Evolutionary conservation across 2,888 invertebrate species (phyloP).

Genomic region (Nebria brevicollis): DNA sequence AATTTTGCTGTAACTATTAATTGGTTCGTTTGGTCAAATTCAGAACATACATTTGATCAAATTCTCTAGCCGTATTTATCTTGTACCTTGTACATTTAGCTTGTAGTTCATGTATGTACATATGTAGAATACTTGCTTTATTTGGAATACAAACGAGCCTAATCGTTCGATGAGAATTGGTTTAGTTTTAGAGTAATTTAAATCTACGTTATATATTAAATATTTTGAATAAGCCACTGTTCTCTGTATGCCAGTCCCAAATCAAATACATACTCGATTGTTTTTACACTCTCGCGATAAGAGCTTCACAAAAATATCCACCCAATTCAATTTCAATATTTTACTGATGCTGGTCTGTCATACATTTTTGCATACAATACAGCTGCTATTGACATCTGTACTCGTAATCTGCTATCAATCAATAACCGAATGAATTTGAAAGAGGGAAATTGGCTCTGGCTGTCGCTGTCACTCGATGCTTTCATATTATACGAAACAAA

Average conservation of each 20-base stretch:
- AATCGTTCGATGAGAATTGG: slow-evolving; percentile 28
- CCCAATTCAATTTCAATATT: not conserved
- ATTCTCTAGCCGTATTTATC: slow-evolving; percentile 34
- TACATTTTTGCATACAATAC: slow-evolving; percentile 40
- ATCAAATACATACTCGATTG: not conserved
- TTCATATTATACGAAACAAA: not conserved
- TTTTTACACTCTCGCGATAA: slow-evolving; percentile 12
- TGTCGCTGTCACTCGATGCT: not conserved
- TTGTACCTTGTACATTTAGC: slow-evolving; percentile 40
- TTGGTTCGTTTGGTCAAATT: slow-evolving; percentile 32
- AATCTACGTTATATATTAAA: too few species aligned
- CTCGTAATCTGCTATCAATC: slow-evolving; percentile 11
- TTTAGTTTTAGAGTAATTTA: not conserved
- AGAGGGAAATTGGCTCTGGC: not conserved
- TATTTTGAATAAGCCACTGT: too few species aligned
- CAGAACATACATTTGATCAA: slow-evolving; percentile 31
- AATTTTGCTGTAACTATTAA: slow-evolving; percentile 36
- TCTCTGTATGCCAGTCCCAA: not conserved
- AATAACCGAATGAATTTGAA: slow-evolving; percentile 13
- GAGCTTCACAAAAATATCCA: slow-evolving; percentile 28
- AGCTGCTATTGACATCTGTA: slow-evolving; percentile 39
- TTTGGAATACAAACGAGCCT: not conserved
- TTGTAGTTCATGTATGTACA: slow-evolving; percentile 23
- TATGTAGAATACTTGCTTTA: not conserved
- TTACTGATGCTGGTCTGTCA: slow-evolving; percentile 12